Base-by-base conservation (phyloP, 1,140 invertebrate genomes). In the Micrasema longulum region DNA sequence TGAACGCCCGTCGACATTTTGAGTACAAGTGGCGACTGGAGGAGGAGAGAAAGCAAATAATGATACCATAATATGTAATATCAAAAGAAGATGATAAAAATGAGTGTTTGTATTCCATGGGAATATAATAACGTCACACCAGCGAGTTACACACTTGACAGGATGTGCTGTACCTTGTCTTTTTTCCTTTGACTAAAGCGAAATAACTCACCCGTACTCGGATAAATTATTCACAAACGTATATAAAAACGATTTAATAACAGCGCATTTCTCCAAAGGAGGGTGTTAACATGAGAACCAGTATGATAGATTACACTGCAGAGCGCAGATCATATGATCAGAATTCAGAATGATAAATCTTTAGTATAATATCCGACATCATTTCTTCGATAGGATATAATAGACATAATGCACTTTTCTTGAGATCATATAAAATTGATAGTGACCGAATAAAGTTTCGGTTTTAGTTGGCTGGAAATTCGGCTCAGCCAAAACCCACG, bases 211-310 rank as follows among this genome's bases (percentile, higher is more conserved):
- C 43, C 57, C 43, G 23, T 47, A 64, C 57, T 63, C 45, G 60
- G 23, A 64, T 64, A 64, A 47, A 64, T 64, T 64, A 64, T 64
- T 48, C 41, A 31, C 6, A 31, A 57, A 36, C 36, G 20, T 45
- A 64, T 45, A 64, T 64, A 64, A 64, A 64, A 64, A 64, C 60
- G 60, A 64, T 64, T 64, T 64, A 64, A 64, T 64, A 47, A 26
- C 60, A 9, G 12, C 23, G 22, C 43, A 47, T 64, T 55, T 60
- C 22, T 22, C 60, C 20, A 45, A 41, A 41, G 41, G 60, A 20
- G 60, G 16, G 31, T 35, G 26, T 55, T 35, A 14, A 7, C 26
- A 4, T 31, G 26, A 31, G 26, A 31, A 31, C 3, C 2, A 31
- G 26, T 31, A 31, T 31, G 26, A 31, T 31, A 4, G 2, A 31